phyloP scores from a whole-genome alignment of 1,140 invertebrate genomes.

The Calosoma granatense region DNA sequence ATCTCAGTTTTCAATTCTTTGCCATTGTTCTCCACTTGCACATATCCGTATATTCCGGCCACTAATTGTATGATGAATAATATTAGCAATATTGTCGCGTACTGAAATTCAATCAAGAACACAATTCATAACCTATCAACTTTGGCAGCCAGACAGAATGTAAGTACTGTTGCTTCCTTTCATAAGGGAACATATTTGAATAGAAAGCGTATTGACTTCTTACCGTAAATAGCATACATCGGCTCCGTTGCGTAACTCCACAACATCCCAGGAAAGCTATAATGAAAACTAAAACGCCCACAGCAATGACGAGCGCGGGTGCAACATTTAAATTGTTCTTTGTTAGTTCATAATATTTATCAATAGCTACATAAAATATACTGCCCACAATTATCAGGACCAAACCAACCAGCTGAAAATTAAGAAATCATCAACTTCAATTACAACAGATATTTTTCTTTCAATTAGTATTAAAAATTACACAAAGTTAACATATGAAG shows the following conservation, averaged over 20 bases:
- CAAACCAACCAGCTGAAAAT: neutral
- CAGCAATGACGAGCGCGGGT: constrained; percentile 63
- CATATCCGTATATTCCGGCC: neutral
- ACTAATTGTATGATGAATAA: neutral
- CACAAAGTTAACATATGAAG: neutral
- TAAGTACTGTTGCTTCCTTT: no score
- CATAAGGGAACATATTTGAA: no score
- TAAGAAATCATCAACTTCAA: no score
- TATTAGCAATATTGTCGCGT: neutral
- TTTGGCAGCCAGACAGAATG: no score
- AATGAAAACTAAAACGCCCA: constrained; percentile 63
- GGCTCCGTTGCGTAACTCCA: constrained; percentile 67
- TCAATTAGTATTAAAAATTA: neutral
- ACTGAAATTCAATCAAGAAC: no score
- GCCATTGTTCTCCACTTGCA: neutral
- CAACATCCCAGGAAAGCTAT: constrained; percentile 78
- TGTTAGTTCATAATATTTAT: neutral
- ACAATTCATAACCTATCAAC: no score
- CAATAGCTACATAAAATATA: neutral
- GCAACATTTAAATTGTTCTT: constrained; percentile 23
- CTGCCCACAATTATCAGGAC: neutral
- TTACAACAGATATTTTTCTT: neutral
- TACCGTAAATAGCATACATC: constrained; percentile 73
- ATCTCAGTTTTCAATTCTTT: neutral
- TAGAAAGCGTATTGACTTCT: constrained; percentile 21